A percentile compares a stretch with the other conserved stretches of the same genome.
These are phyloP conservation scores for Pseudonaja textilis DNA, from an alignment of 2,113 vertebrate species.

Conservation along the genomic window DNA sequence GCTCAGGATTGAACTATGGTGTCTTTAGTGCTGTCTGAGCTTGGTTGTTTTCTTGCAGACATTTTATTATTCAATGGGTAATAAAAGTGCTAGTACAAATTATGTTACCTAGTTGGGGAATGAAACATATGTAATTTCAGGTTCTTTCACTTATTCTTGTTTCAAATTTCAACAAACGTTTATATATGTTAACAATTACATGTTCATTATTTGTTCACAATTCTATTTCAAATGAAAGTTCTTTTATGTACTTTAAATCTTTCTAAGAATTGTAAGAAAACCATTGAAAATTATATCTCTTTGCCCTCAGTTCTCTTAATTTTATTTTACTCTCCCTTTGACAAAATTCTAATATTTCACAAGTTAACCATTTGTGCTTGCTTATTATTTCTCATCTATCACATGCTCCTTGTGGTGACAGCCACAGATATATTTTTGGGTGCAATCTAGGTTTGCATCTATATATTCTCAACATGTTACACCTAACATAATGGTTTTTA, in stretches of 20 bases:
- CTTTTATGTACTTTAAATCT: too few species aligned
- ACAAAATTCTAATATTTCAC: neutral
- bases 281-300: too few species aligned
- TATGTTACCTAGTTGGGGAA: neutral
- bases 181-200: too few species aligned
- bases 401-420: neutral
- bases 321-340: neutral
- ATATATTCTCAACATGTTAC: neutral
- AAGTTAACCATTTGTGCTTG: neutral
- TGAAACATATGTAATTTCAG: neutral
- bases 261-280: too few species aligned
- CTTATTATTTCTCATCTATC: neutral
- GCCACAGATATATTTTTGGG: neutral
- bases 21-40: neutral
- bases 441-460: neutral
- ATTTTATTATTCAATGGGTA: neutral
- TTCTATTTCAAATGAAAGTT: too few species aligned
- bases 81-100: neutral
- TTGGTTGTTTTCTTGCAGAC: neutral
- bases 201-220: too few species aligned
- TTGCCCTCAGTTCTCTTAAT: neutral
- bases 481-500: neutral
- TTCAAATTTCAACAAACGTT: too few species aligned
- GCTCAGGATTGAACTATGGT: neutral
- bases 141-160: neutral